Evolutionary conservation across 1,140 invertebrate species (phyloP), one percentile per base, ranked within the genome.

Genomic region (Chelonus insularis): DNA sequence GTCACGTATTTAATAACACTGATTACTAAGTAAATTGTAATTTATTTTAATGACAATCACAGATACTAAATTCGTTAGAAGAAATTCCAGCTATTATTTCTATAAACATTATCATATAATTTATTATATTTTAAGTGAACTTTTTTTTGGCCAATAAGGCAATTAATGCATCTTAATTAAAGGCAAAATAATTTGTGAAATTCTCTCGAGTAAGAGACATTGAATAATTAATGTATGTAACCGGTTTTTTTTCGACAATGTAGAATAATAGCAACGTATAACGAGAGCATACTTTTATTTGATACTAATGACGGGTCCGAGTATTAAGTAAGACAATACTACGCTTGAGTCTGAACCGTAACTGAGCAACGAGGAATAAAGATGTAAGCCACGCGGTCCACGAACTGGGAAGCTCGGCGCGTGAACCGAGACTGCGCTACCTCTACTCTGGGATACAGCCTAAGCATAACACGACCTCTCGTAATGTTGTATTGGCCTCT

Each of bases 401-500:
- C 68, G 64, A 70, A 66, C 63, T 63, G 68, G 62, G 72, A 72
- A 68, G 68, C 67, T 68, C 69, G 70, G 69, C 74, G 70, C 72
- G 72, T 69, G 61, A 73, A 72, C 72, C 69, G 75, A 75, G 73
- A 72, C 76, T 77, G 76, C 76, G 75, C 75, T 71, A 69, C 65
- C 59, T 60, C 65, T 51, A 29, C 59, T 60, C 65, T 51, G 37
- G 37, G 20, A 39, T 60, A n/a, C n/a, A 60, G 47, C 60, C 54
- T 55, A n/a, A n/a, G n/a, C 18, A 54, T 64, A 39, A 58, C 50
- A 57, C 56, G 54, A 16, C 57, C 60, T 14, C 57, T 23, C 29
- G 25, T 11, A 14, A 43, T 43, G 41, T 43, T n/a, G n/a, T n/a
- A n/a, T n/a, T 43, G 12, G 41, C 41, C 14, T 43, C 41, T 7